Percentiles rank a stretch among this genome's conserved stretches.
These are phyloP conservation scores for Amphipoea oculea DNA, from an alignment of 2,888 invertebrate species.

Conservation along the genomic window DNA sequence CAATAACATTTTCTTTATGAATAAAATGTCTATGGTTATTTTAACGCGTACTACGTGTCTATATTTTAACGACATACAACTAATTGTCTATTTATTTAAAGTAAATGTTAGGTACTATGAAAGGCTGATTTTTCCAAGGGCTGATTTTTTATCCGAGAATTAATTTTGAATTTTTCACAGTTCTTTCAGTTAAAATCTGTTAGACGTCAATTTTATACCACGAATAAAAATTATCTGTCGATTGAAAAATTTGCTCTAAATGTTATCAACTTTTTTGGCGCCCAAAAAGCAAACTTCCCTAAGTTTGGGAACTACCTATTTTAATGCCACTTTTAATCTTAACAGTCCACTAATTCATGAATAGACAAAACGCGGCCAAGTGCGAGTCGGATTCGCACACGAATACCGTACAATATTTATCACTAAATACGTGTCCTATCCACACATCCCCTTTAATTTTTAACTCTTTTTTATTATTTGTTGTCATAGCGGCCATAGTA, in stretches of 20 bases:
- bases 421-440: too few relatives aligned
- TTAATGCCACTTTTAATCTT: background rate
- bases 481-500: background rate
- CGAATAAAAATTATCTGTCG: too few relatives aligned
- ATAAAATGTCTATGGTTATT: background rate
- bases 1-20: background rate
- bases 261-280: background rate
- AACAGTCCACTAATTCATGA: background rate
- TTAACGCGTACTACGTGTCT: background rate
- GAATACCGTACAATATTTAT: too few relatives aligned
- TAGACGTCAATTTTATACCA: too few relatives aligned
- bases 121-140: background rate
- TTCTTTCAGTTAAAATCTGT: too few relatives aligned
- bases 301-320: background rate
- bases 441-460: too few relatives aligned
- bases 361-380: background rate
- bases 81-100: background rate
- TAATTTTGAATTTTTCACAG: too few relatives aligned
- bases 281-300: background rate
- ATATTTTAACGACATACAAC: background rate
- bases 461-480: background rate
- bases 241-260: background rate
- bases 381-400: too few relatives aligned
- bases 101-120: background rate
- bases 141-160: too few relatives aligned